Conservation (phyloP, 1,140 invertebrate species). For the Tenebrio molitor region DNA sequence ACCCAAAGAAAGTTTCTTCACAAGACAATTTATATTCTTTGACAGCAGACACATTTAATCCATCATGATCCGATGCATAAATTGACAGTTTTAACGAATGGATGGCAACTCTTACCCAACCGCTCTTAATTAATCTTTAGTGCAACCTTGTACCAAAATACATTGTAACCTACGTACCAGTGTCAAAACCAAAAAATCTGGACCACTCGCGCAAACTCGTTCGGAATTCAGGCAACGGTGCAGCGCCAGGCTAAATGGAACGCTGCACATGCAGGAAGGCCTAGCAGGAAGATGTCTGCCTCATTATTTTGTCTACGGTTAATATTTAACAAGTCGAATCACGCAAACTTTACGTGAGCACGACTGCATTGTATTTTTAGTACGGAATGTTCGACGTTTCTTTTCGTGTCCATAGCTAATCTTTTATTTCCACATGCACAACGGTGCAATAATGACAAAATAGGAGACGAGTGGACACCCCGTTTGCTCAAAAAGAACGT, state of each 20-base stretch:
- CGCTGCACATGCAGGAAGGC: constrained; percentile 25
- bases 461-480: too few species aligned
- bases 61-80: constrained; percentile 20
- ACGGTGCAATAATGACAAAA: not conserved
- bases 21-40: constrained; percentile 19
- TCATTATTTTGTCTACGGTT: constrained; percentile 20
- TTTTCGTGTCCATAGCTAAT: not conserved
- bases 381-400: constrained; percentile 5
- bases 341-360: constrained; percentile 25
- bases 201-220: too few species aligned
- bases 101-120: constrained; percentile 4
- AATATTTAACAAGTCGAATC: constrained; percentile 23
- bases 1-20: constrained; percentile 6
- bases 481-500: too few species aligned
- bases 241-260: not conserved
- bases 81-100: constrained; percentile 16
- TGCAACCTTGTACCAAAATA: constrained; percentile 22
- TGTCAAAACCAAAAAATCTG: constrained; percentile 26
- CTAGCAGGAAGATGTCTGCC: constrained; percentile 22
- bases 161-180: not conserved
- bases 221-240: not conserved
- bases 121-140: constrained; percentile 20
- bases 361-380: constrained; percentile 17
- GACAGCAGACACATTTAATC: constrained; percentile 23
- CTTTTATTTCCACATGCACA: constrained; percentile 2